phyloP scores from a whole-genome alignment of 2,113 vertebrate species.

The Muntiacus muntjak region DNA sequence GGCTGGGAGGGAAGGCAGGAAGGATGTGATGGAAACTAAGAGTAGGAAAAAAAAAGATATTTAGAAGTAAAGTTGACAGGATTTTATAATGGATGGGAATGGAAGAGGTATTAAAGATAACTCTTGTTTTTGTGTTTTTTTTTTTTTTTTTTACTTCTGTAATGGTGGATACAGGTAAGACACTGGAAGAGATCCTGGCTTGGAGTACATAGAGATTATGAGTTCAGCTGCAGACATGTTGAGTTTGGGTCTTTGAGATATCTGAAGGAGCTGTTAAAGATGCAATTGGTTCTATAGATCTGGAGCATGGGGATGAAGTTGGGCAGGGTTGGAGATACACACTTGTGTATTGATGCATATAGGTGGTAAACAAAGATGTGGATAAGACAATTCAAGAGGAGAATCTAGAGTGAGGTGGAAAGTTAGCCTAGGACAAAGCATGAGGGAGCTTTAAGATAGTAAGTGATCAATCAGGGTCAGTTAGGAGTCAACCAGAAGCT shows the following conservation, averaged over 20 bases:
- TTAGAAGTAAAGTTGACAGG: not conserved
- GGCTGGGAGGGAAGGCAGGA: not conserved
- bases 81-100: not conserved
- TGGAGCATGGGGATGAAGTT: not conserved
- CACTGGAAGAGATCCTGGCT: not conserved
- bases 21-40: not conserved
- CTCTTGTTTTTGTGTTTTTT: not conserved
- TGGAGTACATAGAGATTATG: not conserved
- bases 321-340: not conserved
- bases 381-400: not conserved
- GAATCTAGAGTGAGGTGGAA: not conserved
- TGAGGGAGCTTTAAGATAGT: not conserved
- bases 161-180: not conserved
- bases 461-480: not conserved
- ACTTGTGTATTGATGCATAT: not conserved
- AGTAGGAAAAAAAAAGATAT: not conserved
- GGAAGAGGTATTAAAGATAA: not conserved
- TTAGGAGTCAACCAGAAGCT: not conserved
- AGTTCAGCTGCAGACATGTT: not conserved
- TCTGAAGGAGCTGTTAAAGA: not conserved
- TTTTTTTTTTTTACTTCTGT: not conserved
- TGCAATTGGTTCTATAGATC: not conserved
- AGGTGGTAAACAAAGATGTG: not conserved
- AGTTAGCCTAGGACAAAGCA: not conserved
- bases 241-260: not conserved